Base-by-base conservation (phyloP, 1,140 invertebrate genomes). In the Ylistrum balloti region DNA sequence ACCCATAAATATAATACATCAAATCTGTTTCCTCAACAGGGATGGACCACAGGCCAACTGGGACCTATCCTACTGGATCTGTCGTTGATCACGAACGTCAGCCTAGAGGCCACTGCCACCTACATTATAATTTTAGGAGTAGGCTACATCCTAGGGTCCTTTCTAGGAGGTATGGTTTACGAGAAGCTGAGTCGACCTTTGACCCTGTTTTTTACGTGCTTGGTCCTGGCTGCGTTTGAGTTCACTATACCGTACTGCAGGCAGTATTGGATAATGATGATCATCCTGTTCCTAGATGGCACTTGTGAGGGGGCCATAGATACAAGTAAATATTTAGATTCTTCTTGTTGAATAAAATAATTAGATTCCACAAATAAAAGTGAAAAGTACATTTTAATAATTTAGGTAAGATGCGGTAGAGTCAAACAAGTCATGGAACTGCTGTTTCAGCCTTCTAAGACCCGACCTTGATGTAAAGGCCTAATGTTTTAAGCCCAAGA, bases 131-230 rank as follows among this genome's bases (percentile, higher is more conserved):
- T 74, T n/a, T 28, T 74, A 28, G 56, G 56, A n/a, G 56, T 74
- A 28, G 56, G 56, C 22, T 74, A 74, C 11, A 74, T 74, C 22
- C 56, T 74, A 28, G 56, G 56, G 22, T 74, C 56, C 2, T 74
- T 74, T 17, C 56, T 74, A 28, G 56, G 56, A 22, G 56, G 56
- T 28, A 74, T 74, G 56, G 56, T 74, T 22, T 74, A 74, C 13
- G 56, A 74, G n/a, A n/a, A n/a, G 5, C 22, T 74, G n/a, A 74
- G 56, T 74, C 56, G 56, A 74, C 56, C 56, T 74, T 74, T 74
- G 56, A 74, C 56, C 56, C n/a, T 74, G 22, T 74, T 74, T 74
- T 74, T 74, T 28, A 28, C 56, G 1, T 74, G 56, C 13, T 5
- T 74, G 22, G 13, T 28, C 56, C 56, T 74, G 22, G 56, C 56